phyloP scores from a whole-genome alignment of 2,888 invertebrate genomes.

The Chymomyza procnemis region DNA sequence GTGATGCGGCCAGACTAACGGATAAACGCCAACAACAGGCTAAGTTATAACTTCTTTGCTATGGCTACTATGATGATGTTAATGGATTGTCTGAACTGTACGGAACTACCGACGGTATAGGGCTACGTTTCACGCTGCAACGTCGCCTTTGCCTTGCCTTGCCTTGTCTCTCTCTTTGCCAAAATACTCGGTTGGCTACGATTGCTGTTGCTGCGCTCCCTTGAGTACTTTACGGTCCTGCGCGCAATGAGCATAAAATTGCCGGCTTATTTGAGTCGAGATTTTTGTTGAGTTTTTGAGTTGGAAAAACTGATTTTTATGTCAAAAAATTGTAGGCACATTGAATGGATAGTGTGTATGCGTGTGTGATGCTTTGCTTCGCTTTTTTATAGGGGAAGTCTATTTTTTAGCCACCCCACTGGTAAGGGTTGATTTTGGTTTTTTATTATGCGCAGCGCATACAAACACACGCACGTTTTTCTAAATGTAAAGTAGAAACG shows the following conservation, averaged over 20 bases:
- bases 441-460: conserved; percentile 9
- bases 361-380: conserved; percentile 11
- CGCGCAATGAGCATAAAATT: conserved; percentile 25
- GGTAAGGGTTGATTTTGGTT: conserved; percentile 61
- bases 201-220: conserved; percentile 20
- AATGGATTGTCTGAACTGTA: conserved; percentile 13
- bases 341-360: conserved; percentile 2
- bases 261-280: conserved; percentile 48
- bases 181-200: conserved; percentile 9
- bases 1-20: conserved; percentile 49
- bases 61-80: conserved; percentile 27
- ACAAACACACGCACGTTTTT: conserved; percentile 13
- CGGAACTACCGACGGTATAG: conserved; percentile 19
- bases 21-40: conserved; percentile 28
- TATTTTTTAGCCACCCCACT: conserved; percentile 47
- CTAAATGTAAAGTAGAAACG: not conserved
- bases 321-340: conserved; percentile 41
- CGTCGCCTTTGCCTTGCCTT: conserved; percentile 17
- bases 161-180: conserved; percentile 4
- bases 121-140: conserved; percentile 6
- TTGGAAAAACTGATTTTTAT: conserved; percentile 53
- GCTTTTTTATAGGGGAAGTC: not conserved
- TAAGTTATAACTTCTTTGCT: conserved; percentile 12
- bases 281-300: conserved; percentile 40
- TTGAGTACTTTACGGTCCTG: conserved; percentile 8